These are phyloP conservation scores for Otus scops DNA, from an alignment of 2,797 vertebrate species.

Conservation along the genomic window DNA sequence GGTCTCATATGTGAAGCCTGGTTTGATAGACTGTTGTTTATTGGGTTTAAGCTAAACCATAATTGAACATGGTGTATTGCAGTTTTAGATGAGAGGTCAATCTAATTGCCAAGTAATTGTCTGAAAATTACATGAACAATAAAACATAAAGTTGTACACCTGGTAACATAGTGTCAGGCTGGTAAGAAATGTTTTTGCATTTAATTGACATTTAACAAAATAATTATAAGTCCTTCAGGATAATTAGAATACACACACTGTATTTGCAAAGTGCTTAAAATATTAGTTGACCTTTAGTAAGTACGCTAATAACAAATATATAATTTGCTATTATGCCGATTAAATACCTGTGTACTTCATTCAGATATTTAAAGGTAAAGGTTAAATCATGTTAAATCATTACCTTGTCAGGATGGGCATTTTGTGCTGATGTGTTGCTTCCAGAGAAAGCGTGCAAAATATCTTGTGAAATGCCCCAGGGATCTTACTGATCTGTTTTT, in stretches of 20 bases:
- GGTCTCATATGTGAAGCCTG: background rate
- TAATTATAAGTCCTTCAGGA: constrained; percentile 52
- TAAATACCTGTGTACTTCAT: background rate
- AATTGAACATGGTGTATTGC: background rate
- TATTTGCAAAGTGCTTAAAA: constrained; percentile 57
- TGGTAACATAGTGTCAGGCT: background rate
- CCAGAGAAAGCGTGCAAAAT: background rate
- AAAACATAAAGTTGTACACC: constrained; percentile 22
- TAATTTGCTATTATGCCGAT: constrained; percentile 41
- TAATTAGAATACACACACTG: constrained; percentile 48
- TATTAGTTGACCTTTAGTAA: constrained; percentile 60
- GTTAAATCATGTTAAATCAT: constrained; percentile 33
- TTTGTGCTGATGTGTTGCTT: background rate
- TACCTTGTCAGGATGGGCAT: background rate
- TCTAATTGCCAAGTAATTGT: constrained; percentile 47
- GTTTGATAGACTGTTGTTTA: background rate
- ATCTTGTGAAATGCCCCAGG: background rate
- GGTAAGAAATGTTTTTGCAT: constrained; percentile 43
- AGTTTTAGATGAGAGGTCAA: constrained; percentile 32
- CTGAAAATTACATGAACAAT: constrained; percentile 31
- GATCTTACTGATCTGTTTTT: background rate
- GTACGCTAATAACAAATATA: constrained; percentile 59
- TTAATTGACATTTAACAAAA: constrained; percentile 71
- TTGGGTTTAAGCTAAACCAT: background rate
- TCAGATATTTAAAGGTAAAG: constrained; percentile 25